Evolutionary conservation across 2,113 vertebrate genomes (phyloP).

Genomic region (Podarcis raffonei): DNA sequence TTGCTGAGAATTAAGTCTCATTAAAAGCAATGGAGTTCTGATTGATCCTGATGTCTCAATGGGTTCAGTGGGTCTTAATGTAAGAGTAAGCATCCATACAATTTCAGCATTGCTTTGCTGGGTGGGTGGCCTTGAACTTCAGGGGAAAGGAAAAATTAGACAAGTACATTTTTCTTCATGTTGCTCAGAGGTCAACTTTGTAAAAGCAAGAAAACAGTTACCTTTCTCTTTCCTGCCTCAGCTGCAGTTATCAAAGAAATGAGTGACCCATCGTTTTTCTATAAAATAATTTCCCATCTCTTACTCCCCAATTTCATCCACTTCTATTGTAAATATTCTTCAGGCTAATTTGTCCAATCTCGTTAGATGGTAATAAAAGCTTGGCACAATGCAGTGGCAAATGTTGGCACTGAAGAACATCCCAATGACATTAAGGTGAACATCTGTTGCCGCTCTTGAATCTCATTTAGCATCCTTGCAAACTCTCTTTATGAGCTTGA

Average conservation of each 20-base stretch:
- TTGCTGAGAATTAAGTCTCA: neutral
- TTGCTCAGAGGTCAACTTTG: neutral
- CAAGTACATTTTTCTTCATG: neutral
- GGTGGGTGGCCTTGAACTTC: neutral
- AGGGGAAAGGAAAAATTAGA: neutral
- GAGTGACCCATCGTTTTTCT: neutral
- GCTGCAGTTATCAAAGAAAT: neutral
- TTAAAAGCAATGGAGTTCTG: neutral
- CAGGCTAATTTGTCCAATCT: slow-evolving; percentile 5
- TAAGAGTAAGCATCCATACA: neutral
- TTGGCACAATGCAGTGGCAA: slow-evolving; percentile 12
- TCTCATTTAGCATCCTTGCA: neutral
- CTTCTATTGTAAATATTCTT: slow-evolving; percentile 15
- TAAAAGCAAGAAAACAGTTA: neutral
- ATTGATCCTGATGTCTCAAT: neutral
- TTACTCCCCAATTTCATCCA: neutral
- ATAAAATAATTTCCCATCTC: neutral
- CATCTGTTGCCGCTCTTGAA: slow-evolving; percentile 6
- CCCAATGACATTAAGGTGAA: slow-evolving; percentile 11
- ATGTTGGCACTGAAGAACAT: neutral
- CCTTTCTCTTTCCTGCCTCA: neutral
- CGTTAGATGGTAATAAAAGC: slow-evolving; percentile 6
- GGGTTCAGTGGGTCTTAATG: neutral
- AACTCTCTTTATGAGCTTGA: neutral
- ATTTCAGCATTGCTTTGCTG: neutral